Percentiles rank a stretch among this genome's conserved stretches.
phyloP scores from a whole-genome alignment of 2,797 vertebrate genomes.

The Orestias chungarensis region DNA sequence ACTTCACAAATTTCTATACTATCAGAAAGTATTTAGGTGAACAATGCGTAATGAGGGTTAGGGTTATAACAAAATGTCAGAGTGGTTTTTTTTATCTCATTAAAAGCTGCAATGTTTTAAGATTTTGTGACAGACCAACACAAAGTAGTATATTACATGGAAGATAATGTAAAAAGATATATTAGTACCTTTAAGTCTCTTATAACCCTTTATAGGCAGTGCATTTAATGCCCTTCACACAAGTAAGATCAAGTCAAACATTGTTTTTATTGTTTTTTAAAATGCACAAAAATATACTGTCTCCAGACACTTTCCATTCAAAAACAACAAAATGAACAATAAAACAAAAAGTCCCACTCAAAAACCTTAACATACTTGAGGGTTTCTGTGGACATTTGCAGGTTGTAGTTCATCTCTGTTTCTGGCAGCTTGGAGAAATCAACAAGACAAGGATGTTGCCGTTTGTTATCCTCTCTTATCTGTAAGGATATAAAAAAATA shows the following conservation, averaged over 20 bases:
- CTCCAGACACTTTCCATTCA: neutral
- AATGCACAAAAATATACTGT: neutral
- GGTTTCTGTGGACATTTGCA: constrained; percentile 99
- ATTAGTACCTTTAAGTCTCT: neutral
- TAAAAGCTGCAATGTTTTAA: neutral
- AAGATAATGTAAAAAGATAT: neutral
- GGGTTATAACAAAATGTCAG: neutral
- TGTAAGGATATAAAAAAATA: constrained; percentile 71
- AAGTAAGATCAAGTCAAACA: neutral
- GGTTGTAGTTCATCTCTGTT: constrained; percentile 98
- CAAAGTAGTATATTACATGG: neutral
- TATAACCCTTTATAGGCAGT: neutral
- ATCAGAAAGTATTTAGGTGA: neutral
- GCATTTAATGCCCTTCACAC: neutral
- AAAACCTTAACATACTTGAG: constrained; percentile 86
- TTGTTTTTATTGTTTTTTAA: neutral
- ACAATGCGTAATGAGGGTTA: too few species aligned
- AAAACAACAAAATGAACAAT: neutral
- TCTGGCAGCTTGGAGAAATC: constrained; percentile 98
- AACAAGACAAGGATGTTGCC: constrained; percentile 97
- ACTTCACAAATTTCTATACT: neutral
- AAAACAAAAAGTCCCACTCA: constrained; percentile 21
- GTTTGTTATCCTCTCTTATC: constrained; percentile 98
- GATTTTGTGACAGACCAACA: neutral
- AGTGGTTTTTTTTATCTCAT: neutral